Evolutionary conservation across 1,140 invertebrate genomes (phyloP).

Genomic region (Caenorhabditis briggsae): DNA sequence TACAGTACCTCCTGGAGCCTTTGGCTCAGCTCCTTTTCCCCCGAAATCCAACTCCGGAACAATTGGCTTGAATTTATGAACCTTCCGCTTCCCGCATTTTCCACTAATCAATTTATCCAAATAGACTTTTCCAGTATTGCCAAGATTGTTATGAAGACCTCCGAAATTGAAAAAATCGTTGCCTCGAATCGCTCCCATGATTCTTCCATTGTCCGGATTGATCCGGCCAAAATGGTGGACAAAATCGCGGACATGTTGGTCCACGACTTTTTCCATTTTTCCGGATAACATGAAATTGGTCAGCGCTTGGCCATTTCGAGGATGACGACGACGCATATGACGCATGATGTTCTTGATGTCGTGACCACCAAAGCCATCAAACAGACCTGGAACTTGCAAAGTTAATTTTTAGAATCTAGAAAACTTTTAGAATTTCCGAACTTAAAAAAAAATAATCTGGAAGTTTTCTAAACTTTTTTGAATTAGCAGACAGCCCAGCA

Average conservation of each 20-base stretch:
- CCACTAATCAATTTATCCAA: constrained; percentile 76
- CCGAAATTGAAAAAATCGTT: constrained; percentile 70
- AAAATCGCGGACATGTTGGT: constrained; percentile 75
- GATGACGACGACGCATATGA: constrained; percentile 3
- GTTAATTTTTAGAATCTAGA: too few species aligned
- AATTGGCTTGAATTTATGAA: constrained; percentile 18
- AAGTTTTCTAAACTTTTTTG: too few species aligned
- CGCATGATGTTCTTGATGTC: constrained; percentile 43
- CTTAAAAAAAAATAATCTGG: too few species aligned
- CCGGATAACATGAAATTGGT: constrained; percentile 61
- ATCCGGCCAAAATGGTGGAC: constrained; percentile 76
- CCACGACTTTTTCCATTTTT: constrained; percentile 74
- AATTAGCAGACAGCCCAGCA: too few species aligned
- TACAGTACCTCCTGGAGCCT: too few species aligned
- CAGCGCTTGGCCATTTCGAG: background rate
- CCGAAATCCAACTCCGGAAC: constrained; percentile 2
- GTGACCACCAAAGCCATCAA: background rate
- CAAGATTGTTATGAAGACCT: constrained; percentile 76
- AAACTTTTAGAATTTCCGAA: too few species aligned
- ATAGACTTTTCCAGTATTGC: constrained; percentile 73
- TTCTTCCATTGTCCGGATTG: constrained; percentile 75
- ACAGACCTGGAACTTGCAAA: background rate
- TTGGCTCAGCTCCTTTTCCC: background rate
- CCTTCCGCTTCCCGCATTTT: constrained; percentile 70
- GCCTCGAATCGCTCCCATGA: constrained; percentile 64